Evolutionary conservation across 2,888 invertebrate species (phyloP).

Genomic region (Pseudococcus longispinus): DNA sequence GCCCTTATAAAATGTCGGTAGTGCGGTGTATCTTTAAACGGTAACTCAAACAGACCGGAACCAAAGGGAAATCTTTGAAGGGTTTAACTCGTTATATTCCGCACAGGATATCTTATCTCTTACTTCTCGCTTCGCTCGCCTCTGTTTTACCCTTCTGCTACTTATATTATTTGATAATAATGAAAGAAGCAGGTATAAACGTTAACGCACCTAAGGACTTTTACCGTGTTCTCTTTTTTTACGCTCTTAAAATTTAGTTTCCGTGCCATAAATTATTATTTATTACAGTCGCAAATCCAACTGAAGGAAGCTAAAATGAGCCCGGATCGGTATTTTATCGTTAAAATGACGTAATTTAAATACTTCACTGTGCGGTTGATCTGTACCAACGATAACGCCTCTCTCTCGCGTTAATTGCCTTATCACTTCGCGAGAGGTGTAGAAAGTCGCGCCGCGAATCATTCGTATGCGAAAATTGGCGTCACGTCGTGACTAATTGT

Average conservation of each 20-base stretch:
- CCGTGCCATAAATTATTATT: constrained; percentile 47
- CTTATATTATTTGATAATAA: constrained; percentile 41
- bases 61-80: constrained; percentile 53
- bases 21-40: constrained; percentile 54
- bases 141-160: constrained; percentile 43
- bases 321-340: constrained; percentile 36
- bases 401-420: constrained; percentile 27
- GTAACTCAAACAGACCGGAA: constrained; percentile 55
- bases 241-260: constrained; percentile 39
- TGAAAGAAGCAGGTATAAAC: constrained; percentile 48
- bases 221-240: constrained; percentile 36
- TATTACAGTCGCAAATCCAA: constrained; percentile 20
- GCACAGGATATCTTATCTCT: constrained; percentile 51
- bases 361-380: constrained; percentile 7
- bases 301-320: constrained; percentile 13
- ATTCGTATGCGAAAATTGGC: neutral
- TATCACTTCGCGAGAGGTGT: neutral
- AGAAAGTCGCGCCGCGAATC: neutral
- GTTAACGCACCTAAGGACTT: constrained; percentile 37
- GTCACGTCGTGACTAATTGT: neutral
- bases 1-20: constrained; percentile 52
- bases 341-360: constrained; percentile 42
- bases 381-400: neutral
- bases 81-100: constrained; percentile 55
- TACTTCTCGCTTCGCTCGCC: constrained; percentile 55